These are phyloP conservation scores for Phortica okadai DNA, from an alignment of 2,888 invertebrate species.

Conservation along the genomic window DNA sequence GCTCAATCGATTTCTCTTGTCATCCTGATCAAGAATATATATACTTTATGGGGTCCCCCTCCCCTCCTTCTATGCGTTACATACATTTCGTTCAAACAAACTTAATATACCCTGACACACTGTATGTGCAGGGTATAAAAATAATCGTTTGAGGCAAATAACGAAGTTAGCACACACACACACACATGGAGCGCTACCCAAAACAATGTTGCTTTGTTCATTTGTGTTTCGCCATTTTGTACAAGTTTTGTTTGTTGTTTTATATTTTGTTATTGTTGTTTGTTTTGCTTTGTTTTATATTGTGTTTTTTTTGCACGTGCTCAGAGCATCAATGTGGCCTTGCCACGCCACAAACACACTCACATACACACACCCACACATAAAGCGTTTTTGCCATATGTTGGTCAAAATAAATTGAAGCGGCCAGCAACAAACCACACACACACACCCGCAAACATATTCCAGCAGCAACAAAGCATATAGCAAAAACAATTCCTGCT, in stretches of 20 bases:
- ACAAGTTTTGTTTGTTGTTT: background rate
- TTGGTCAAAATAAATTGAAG: constrained; percentile 70
- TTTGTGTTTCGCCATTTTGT: constrained; percentile 6
- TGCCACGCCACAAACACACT: background rate
- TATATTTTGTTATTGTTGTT: constrained; percentile 38
- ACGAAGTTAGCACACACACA: constrained; percentile 33
- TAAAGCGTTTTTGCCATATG: constrained; percentile 54
- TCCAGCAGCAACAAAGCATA: constrained; percentile 39
- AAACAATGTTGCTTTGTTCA: constrained; percentile 54
- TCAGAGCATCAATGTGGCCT: constrained; percentile 30
- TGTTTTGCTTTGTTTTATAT: too few species aligned
- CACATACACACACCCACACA: constrained; percentile 25
- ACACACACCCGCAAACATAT: constrained; percentile 61
- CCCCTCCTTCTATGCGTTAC: too few species aligned
- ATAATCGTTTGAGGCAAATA: too few species aligned
- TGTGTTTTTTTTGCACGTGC: constrained; percentile 20
- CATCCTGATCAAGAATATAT: too few species aligned
- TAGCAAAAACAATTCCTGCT: too few species aligned
- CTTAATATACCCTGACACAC: too few species aligned
- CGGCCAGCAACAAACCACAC: constrained; percentile 58
- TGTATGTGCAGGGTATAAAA: too few species aligned
- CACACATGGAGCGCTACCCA: constrained; percentile 48
- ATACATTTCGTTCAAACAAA: too few species aligned
- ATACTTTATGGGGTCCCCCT: too few species aligned
- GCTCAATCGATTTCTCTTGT: too few species aligned